Evolutionary conservation across 2,113 vertebrate genomes (phyloP).

Genomic region (Syrrhaptes paradoxus): DNA sequence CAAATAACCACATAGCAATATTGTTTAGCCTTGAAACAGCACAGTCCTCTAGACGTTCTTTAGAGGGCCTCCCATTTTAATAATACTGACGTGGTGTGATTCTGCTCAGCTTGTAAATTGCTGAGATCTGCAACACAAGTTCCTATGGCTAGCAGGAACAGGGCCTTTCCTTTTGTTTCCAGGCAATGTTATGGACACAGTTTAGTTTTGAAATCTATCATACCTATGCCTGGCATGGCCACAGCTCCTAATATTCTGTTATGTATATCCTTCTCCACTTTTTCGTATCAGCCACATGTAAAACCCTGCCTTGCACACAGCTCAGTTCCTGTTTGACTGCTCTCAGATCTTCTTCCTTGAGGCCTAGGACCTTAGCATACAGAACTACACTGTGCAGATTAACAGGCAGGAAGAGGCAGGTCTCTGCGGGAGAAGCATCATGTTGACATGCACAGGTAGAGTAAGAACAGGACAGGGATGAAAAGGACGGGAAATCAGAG

Average conservation of each 20-base stretch:
- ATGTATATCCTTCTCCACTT: background rate
- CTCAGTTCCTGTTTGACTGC: constrained; percentile 36
- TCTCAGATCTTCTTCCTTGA: constrained; percentile 24
- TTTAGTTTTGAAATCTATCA: background rate
- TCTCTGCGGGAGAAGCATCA: constrained; percentile 49
- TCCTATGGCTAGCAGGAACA: background rate
- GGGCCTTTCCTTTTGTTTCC: constrained; percentile 4
- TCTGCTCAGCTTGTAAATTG: background rate
- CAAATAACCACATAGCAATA: constrained; percentile 37
- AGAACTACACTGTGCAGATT: constrained; percentile 35
- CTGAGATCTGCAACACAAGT: background rate
- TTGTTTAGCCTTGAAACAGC: constrained; percentile 45
- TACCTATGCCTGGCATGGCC: constrained; percentile 1
- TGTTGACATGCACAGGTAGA: constrained; percentile 48
- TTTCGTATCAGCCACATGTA: background rate
- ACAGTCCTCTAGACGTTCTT: constrained; percentile 34
- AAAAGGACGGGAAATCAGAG: constrained; percentile 51
- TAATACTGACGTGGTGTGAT: constrained; percentile 59
- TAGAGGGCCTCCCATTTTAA: constrained; percentile 49
- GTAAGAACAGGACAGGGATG: constrained; percentile 55
- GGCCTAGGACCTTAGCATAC: constrained; percentile 40
- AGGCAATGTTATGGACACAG: background rate
- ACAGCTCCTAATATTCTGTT: background rate
- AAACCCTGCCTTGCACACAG: constrained; percentile 24
- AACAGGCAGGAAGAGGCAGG: constrained; percentile 53